Base-by-base conservation (phyloP, 2,888 invertebrate species). In the Apotomis capreana region DNA sequence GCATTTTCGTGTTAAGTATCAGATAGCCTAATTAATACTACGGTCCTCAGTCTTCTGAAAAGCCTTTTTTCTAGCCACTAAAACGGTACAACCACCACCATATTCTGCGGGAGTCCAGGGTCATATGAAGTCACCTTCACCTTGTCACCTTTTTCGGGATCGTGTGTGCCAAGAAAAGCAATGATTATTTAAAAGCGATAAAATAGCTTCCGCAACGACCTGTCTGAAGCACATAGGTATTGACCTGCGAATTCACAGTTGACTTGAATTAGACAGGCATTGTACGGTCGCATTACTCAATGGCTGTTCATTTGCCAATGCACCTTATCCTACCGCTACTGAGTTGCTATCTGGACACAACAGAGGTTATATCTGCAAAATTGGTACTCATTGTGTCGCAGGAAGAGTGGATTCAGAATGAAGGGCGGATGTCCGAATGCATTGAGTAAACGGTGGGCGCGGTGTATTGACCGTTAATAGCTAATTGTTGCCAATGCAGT, bases 401-500 rank as follows among this genome's bases (percentile, higher is more conserved):
- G 4, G 44, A 54, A 36, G 52, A 51, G 13, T 57, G 67, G 13
- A 44, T 55, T 61, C 61, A 57, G 44, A 71, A 62, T 68, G 71
- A 49, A 13, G 10, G 55, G 40, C 61, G 61, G 61, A 36, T 51
- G 44, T 37, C 15, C 54, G 54, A 54, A 65, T 70, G 65, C 60
- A 64, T 40, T 44, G 70, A 40, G 40, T 57, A 60, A 68, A 61
- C 54, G 70, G 6, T 67, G 57, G 71, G 71, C 40, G 71, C 67
- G 67, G 10, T 57, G 49, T 61, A 71, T 71, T 61, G 71, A 57
- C 55, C n/a, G 15, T 57, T 71, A 70, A 70, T 65, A 64, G 51
- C 57, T 57, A 51, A 67, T 67, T 67, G 71, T 67, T 57, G 55
- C 40, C 67, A 44, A 61, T 61, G 37, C 60, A 54, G 64, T 57